A percentile compares a stretch with the other conserved stretches of the same genome.
Evolutionary conservation across 2,888 invertebrate species (phyloP).

Genomic region (Cepaea hortensis): DNA sequence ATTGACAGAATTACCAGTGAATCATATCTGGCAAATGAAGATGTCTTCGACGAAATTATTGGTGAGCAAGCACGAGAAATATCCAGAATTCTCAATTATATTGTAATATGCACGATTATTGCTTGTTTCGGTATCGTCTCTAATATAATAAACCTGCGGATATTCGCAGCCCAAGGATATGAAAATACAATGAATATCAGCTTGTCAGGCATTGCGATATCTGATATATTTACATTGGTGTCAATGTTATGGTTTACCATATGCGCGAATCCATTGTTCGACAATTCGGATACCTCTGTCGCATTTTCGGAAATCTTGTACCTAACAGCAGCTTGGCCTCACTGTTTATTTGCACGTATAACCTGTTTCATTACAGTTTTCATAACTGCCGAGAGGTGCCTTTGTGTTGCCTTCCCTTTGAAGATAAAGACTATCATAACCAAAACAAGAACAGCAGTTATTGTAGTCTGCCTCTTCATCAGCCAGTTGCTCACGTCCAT

Average conservation of each 20-base stretch:
- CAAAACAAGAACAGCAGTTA: background rate
- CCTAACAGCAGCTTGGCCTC: slow-evolving; percentile 54
- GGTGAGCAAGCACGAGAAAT: slow-evolving; percentile 7
- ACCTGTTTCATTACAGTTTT: slow-evolving; percentile 26
- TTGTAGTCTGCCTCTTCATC: background rate
- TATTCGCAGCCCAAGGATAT: slow-evolving; percentile 19
- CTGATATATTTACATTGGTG: slow-evolving; percentile 9
- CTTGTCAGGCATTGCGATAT: slow-evolving; percentile 16
- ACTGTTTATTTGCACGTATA: slow-evolving; percentile 15
- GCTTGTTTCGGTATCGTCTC: slow-evolving; percentile 7
- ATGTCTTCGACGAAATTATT: background rate
- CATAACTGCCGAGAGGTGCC: slow-evolving; percentile 23
- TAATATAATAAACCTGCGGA: slow-evolving; percentile 14
- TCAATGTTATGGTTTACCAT: slow-evolving; percentile 16
- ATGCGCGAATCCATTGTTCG: slow-evolving; percentile 20
- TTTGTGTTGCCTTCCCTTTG: slow-evolving; percentile 21
- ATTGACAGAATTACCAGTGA: background rate
- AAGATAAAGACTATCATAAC: slow-evolving; percentile 20
- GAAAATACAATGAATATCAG: slow-evolving; percentile 31
- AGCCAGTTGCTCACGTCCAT: background rate
- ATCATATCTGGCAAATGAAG: background rate
- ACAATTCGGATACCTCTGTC: slow-evolving; percentile 80
- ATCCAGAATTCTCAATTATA: slow-evolving; percentile 12
- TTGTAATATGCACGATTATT: background rate
- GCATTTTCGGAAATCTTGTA: slow-evolving; percentile 91